Evolutionary conservation across 2,888 invertebrate species (phyloP).

Genomic region (Leucophenga maculata): DNA sequence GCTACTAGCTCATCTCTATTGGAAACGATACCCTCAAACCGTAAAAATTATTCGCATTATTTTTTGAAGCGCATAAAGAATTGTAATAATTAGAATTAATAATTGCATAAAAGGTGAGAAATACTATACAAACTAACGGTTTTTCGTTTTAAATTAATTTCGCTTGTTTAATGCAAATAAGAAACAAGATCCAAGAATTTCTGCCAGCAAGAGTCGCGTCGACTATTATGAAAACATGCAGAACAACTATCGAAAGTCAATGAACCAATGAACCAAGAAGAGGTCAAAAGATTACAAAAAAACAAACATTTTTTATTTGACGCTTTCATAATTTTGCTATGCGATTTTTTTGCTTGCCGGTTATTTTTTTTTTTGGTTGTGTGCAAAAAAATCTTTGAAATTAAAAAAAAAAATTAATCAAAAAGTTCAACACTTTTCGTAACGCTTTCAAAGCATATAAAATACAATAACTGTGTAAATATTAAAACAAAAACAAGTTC

Average conservation of each 20-base stretch:
- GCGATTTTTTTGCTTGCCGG: slow-evolving; percentile 26
- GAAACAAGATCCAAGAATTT: slow-evolving; percentile 14
- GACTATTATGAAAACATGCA: slow-evolving; percentile 18
- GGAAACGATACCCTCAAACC: no score
- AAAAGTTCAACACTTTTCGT: slow-evolving; percentile 15
- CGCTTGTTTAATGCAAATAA: slow-evolving; percentile 18
- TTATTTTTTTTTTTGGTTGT: slow-evolving; percentile 19
- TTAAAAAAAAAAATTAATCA: background rate
- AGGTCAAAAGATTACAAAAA: slow-evolving; percentile 54
- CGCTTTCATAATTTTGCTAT: slow-evolving; percentile 37
- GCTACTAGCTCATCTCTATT: no score
- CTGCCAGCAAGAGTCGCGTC: slow-evolving; percentile 34
- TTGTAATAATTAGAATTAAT: background rate
- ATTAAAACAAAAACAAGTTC: no score
- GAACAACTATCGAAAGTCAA: slow-evolving; percentile 46
- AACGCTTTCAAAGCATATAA: background rate
- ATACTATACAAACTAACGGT: background rate
- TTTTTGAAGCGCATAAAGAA: background rate
- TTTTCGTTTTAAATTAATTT: slow-evolving; percentile 3
- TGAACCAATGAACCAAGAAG: slow-evolving; percentile 56
- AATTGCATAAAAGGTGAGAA: background rate
- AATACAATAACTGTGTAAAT: slow-evolving; percentile 10
- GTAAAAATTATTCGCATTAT: no score
- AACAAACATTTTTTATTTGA: slow-evolving; percentile 22
- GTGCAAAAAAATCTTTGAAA: slow-evolving; percentile 17